Evolutionary conservation across 2,113 vertebrate genomes (phyloP), one percentile per base, ranked within the genome.

Genomic region (Neogale vison): DNA sequence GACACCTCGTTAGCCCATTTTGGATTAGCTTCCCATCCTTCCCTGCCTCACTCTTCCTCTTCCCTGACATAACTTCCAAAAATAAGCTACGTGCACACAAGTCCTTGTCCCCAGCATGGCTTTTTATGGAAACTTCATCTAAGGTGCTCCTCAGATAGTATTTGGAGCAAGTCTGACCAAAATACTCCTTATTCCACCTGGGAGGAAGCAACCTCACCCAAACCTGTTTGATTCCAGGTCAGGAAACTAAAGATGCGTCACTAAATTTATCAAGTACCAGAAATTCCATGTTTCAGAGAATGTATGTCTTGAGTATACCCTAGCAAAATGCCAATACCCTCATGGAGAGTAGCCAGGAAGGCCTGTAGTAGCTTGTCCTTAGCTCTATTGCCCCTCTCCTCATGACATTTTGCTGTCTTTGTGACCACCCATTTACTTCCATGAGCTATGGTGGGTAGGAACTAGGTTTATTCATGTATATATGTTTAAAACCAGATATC

Each of bases 191-290:
- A 26, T 2, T 89, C 47, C 24, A 65, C 29, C 76, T 77, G 7
- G 15, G 1, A 72, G 15, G 39, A 82, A 93, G 42, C 23, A 26
- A 7, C 74, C 26, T 52, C 11, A 71, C 20, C 69, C 13, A 69
- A 57, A 79, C 34, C 9, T 65, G 9, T 42, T 79, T 89, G 47
- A 80, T 45, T 80, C 36, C 31, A 82, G 65, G 74, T 57, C 23
- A 94, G 14, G 79, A 90, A 86, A 96, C 9, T 42, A 94, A 94
- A 79, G 52, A 77, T 29, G 36, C 86, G 65, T 42, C 76, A 29
- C 5, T 77, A n/a, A 76, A 14, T 90, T 63, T 18, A 89, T 82
- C 31, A 85, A 85, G 39, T 26, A 67, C 14, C 72, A 83, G 59
- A 52, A 92, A 90, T 80, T 65, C 24, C 42, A 71, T 26, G 11